Percentiles rank a stretch among this genome's conserved stretches.
phyloP scores from a whole-genome alignment of 92 coral and sea anemone species.

The Virgularia gustaviana region DNA sequence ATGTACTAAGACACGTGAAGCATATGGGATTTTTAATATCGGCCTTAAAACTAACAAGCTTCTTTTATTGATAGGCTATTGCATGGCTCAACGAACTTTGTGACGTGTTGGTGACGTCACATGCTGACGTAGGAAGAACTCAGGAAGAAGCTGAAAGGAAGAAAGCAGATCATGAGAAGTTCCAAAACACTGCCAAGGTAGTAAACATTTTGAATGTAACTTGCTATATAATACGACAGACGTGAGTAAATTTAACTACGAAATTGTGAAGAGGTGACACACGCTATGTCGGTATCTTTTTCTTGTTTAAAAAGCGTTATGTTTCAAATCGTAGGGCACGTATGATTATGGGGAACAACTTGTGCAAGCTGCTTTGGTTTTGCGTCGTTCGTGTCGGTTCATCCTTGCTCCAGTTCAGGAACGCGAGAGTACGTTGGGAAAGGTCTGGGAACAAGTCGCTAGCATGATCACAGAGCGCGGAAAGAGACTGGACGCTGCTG shows the following conservation, averaged over 20 bases:
- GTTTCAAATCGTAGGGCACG: too few relatives aligned
- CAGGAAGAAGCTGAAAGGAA: constrained; percentile 72
- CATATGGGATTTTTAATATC: neutral
- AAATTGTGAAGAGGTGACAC: too few relatives aligned
- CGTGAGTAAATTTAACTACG: too few relatives aligned
- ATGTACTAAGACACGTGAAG: too few relatives aligned
- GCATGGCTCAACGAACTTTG: constrained; percentile 80
- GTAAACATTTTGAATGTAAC: neutral
- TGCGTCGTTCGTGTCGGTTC: constrained; percentile 90
- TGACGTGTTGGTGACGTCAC: constrained; percentile 67
- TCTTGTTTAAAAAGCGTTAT: too few relatives aligned
- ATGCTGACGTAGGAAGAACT: constrained; percentile 80
- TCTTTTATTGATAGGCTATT: constrained; percentile 61
- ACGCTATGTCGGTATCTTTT: too few relatives aligned
- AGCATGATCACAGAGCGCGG: constrained; percentile 87
- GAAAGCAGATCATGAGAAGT: constrained; percentile 87
- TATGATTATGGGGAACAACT: constrained; percentile 90
- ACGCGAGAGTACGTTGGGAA: constrained; percentile 76
- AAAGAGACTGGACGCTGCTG: constrained; percentile 82
- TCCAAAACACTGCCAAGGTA: constrained; percentile 88
- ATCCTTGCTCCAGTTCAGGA: constrained; percentile 74
- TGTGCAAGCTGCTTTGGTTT: constrained; percentile 81
- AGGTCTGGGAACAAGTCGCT: constrained; percentile 74
- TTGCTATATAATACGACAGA: neutral
- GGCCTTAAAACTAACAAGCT: neutral